Conservation (phyloP, 2,888 invertebrate genomes). For the Nemotelus pantherinus region DNA sequence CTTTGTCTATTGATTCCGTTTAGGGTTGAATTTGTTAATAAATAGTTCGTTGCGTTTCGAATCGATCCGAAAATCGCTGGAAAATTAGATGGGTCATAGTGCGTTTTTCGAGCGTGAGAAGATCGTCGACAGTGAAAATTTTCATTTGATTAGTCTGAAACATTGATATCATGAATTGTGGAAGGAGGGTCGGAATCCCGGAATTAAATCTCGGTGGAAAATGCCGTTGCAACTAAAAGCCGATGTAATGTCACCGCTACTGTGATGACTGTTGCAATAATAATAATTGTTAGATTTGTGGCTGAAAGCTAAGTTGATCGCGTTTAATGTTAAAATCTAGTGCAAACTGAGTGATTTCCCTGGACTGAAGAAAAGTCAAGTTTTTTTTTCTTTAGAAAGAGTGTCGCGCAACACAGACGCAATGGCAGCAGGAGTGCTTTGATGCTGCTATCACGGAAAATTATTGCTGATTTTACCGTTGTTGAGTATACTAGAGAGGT, state of each 20-base stretch:
- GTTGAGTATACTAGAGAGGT: background rate
- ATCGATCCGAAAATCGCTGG: background rate
- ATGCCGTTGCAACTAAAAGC: no score
- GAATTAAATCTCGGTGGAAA: no score
- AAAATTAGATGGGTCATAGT: background rate
- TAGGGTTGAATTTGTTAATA: background rate
- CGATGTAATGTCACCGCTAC: no score
- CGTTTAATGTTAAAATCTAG: background rate
- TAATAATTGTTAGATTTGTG: no score
- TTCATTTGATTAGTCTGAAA: background rate
- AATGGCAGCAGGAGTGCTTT: constrained; percentile 27
- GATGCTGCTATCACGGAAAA: constrained; percentile 15
- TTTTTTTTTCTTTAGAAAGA: background rate
- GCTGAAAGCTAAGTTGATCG: background rate
- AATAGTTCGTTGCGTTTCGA: constrained; percentile 14
- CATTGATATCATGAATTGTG: no score
- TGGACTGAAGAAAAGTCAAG: background rate
- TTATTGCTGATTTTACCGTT: background rate
- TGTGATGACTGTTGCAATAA: no score
- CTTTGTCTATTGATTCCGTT: background rate
- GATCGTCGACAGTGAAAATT: background rate
- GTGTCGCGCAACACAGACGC: constrained; percentile 41
- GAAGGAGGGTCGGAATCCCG: no score
- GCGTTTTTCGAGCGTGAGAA: background rate
- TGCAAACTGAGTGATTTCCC: background rate